Evolutionary conservation across 2,888 invertebrate species (phyloP).

Genomic region (Dorcus hopei): DNA sequence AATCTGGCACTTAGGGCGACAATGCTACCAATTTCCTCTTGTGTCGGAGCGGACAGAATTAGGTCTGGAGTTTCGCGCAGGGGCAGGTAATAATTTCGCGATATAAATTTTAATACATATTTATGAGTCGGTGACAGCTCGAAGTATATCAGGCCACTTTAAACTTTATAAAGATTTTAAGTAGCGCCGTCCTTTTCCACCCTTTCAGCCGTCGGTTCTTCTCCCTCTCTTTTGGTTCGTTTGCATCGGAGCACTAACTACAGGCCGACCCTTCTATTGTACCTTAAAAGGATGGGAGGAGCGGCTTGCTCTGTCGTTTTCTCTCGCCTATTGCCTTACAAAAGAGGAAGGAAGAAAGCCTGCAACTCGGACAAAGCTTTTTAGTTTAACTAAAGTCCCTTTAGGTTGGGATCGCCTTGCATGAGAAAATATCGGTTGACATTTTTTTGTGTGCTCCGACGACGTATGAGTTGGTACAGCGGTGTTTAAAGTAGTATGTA

Average conservation of each 20-base stretch:
- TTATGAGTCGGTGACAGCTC: conserved; percentile 43
- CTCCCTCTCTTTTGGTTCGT: conserved; percentile 19
- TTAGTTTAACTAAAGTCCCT: conserved; percentile 30
- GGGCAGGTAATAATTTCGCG: conserved; percentile 43
- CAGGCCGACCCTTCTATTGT: conserved; percentile 37
- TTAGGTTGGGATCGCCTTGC: conserved; percentile 28
- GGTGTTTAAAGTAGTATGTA: conserved; percentile 31
- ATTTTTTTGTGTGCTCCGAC: conserved; percentile 22
- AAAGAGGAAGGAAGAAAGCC: conserved; percentile 18
- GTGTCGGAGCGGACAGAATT: conserved; percentile 38
- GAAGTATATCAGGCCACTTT: conserved; percentile 34
- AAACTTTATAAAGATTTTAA: conserved; percentile 32
- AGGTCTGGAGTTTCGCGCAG: conserved; percentile 32
- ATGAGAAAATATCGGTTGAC: conserved; percentile 35
- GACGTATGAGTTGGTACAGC: conserved; percentile 23
- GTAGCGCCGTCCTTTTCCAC: conserved; percentile 28
- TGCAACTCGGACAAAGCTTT: conserved; percentile 27
- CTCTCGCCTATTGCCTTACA: conserved; percentile 6
- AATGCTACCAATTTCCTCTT: conserved; percentile 30
- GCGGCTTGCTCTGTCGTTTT: conserved; percentile 24
- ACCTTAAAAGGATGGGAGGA: conserved; percentile 38
- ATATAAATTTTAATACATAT: conserved; percentile 48
- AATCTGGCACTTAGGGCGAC: conserved; percentile 33
- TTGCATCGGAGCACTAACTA: conserved; percentile 28
- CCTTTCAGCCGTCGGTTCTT: conserved; percentile 12